These are phyloP conservation scores for Poeciliopsis retropinna DNA, from an alignment of 2,113 vertebrate species.

Conservation along the genomic window DNA sequence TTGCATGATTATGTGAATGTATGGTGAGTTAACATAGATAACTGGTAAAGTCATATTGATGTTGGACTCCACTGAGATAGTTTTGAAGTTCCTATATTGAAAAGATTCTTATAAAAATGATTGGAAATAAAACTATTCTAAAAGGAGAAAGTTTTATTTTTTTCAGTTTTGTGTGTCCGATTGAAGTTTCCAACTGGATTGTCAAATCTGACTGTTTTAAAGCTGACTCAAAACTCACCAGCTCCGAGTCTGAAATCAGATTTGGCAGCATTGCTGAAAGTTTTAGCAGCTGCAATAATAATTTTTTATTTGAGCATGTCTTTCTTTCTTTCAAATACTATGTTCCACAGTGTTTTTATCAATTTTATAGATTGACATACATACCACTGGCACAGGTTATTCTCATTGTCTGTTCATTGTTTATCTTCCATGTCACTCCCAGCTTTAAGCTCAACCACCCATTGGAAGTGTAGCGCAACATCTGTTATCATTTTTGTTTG, in stretches of 20 bases:
- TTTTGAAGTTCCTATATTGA: neutral
- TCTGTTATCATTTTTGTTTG: neutral
- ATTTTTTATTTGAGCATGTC: neutral
- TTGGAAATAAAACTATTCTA: neutral
- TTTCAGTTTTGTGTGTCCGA: neutral
- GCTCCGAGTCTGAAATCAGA: no score
- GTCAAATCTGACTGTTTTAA: neutral
- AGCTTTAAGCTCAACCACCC: no score
- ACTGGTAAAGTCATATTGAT: neutral
- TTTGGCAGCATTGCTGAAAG: neutral
- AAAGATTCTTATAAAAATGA: neutral
- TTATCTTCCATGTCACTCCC: no score
- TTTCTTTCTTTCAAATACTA: no score
- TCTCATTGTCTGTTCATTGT: neutral
- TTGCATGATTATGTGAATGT: neutral
- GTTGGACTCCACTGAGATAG: neutral
- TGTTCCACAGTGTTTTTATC: neutral
- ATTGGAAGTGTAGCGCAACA: no score
- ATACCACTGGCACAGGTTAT: neutral
- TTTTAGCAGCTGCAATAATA: neutral
- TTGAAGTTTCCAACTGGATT: neutral
- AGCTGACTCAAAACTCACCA: neutral
- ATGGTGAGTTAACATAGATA: conserved; percentile 14
- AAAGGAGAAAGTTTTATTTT: no score
- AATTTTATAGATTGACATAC: neutral